A percentile compares a stretch with the other conserved stretches of the same genome.
These are phyloP conservation scores for Anneissia japonica DNA, from an alignment of 35 echinoderm and acorn worm species.

Conservation along the genomic window DNA sequence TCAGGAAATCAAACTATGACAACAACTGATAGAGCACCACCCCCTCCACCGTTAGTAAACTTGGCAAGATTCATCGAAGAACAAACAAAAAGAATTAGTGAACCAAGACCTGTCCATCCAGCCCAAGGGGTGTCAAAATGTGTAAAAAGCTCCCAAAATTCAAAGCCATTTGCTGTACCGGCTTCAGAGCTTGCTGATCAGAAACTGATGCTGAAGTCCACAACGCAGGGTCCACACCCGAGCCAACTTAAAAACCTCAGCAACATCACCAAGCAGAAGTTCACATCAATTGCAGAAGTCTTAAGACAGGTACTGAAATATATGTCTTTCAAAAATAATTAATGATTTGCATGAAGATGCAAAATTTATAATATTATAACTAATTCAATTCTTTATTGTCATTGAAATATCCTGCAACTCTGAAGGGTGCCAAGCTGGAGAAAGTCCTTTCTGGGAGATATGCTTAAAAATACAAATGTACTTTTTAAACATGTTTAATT, in stretches of 20 bases:
- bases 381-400: no score
- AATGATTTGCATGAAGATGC: no score
- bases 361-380: no score
- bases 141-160: not conserved
- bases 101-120: not conserved
- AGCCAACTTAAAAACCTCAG: slow-evolving; percentile 41
- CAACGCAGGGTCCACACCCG: slow-evolving; percentile 22
- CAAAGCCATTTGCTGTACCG: not conserved
- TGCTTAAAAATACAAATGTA: no score
- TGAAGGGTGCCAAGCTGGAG: no score
- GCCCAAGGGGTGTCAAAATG: not conserved
- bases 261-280: not conserved
- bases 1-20: not conserved
- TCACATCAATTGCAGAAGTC: slow-evolving; percentile 45
- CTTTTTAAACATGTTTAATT: no score
- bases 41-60: not conserved
- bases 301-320: slow-evolving; percentile 22
- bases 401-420: no score
- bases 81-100: not conserved
- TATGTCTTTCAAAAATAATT: no score
- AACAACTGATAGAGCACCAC: not conserved
- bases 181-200: slow-evolving; percentile 1
- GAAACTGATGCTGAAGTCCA: slow-evolving; percentile 1
- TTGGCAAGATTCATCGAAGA: not conserved
- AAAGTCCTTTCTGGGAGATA: no score